Conservation (phyloP, 2,888 invertebrate genomes). For the Watsonalla cultraria region DNA sequence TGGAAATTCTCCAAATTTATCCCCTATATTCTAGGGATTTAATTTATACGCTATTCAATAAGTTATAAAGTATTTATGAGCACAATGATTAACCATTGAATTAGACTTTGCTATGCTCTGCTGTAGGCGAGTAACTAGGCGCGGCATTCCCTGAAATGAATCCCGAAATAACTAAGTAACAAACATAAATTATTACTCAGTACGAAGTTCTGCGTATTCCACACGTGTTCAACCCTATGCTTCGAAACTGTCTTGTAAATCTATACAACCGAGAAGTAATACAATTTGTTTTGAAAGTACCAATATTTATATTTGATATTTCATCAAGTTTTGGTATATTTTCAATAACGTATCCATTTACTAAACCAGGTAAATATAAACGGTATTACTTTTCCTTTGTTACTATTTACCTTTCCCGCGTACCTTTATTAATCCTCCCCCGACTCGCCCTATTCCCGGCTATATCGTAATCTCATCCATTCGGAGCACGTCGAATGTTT, state of each 20-base stretch:
- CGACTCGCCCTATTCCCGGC: slow-evolving; percentile 18
- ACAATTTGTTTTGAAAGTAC: slow-evolving; percentile 13
- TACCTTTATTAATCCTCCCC: slow-evolving; percentile 26
- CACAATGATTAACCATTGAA: not conserved
- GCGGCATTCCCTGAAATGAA: slow-evolving; percentile 38
- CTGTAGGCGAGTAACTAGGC: slow-evolving; percentile 15
- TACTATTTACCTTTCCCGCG: slow-evolving; percentile 9
- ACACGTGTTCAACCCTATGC: slow-evolving; percentile 41
- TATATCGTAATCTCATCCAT: slow-evolving; percentile 48
- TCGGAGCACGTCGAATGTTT: slow-evolving; percentile 66
- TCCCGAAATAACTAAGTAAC: slow-evolving; percentile 47
- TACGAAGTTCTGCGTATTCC: slow-evolving; percentile 35
- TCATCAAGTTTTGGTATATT: slow-evolving; percentile 4
- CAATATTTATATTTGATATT: slow-evolving; percentile 11
- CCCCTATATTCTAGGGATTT: slow-evolving; percentile 19
- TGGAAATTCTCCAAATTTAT: slow-evolving; percentile 38
- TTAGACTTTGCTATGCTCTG: not conserved
- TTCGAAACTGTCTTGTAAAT: slow-evolving; percentile 21
- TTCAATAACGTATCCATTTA: not conserved
- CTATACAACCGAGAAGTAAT: slow-evolving; percentile 10
- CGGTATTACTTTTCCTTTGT: slow-evolving; percentile 12
- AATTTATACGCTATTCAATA: not conserved
- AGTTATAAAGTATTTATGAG: not conserved
- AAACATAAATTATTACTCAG: slow-evolving; percentile 49
- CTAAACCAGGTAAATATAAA: slow-evolving; percentile 1